These are phyloP conservation scores for Eupithecia subfuscata DNA, from an alignment of 2,888 invertebrate genomes.

Conservation along the genomic window DNA sequence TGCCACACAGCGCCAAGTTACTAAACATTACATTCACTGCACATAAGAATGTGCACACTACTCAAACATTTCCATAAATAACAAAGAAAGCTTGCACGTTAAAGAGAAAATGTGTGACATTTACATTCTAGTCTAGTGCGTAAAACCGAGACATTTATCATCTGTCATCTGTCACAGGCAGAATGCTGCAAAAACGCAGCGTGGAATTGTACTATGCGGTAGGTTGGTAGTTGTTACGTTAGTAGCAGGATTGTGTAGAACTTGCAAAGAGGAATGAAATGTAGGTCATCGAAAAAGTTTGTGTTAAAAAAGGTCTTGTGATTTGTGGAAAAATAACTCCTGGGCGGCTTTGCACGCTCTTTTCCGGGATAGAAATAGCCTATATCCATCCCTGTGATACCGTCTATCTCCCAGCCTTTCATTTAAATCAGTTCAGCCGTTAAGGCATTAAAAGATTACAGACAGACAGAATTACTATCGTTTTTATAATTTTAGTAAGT, in stretches of 20 bases:
- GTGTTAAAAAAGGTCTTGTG: neutral
- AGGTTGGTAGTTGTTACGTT: constrained; percentile 1
- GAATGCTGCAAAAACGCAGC: constrained; percentile 30
- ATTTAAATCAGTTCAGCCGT: too few species aligned
- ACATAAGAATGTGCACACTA: constrained; percentile 24
- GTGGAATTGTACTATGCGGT: constrained; percentile 16
- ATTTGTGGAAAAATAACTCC: too few species aligned
- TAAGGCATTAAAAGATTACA: too few species aligned
- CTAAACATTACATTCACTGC: constrained; percentile 14
- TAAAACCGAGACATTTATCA: constrained; percentile 17
- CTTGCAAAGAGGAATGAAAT: too few species aligned
- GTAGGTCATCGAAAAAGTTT: too few species aligned
- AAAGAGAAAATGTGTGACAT: constrained; percentile 32
- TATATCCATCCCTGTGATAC: too few species aligned
- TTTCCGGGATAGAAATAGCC: too few species aligned
- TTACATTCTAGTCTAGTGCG: constrained; percentile 18
- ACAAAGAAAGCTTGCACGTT: constrained; percentile 31
- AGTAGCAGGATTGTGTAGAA: neutral
- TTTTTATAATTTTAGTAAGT: too few species aligned
- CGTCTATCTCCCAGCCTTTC: too few species aligned
- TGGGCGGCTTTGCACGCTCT: too few species aligned
- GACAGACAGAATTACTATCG: too few species aligned
- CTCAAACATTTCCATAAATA: constrained; percentile 29
- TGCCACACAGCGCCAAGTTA: neutral
- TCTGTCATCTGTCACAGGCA: constrained; percentile 30